Evolutionary conservation across 2,888 invertebrate genomes (phyloP), one percentile per base, ranked within the genome.

Genomic region (Agrochola lota): DNA sequence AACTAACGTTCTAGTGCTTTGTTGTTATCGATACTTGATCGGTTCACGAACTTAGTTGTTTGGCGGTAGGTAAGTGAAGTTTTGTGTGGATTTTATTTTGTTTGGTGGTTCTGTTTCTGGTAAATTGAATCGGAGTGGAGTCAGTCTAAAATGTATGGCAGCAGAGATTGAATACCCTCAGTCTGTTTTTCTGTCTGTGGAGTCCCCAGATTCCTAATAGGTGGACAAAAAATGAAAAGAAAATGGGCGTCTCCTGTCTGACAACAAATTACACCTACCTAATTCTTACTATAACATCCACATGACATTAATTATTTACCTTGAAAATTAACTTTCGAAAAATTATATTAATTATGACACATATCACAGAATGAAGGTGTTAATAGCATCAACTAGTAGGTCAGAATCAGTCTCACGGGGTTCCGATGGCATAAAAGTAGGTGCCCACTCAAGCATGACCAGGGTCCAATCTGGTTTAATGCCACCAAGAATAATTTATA

Each of bases 321-420:
- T 85, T 72, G 66, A 46, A 68, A 77, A 68, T 35, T 55, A 77
- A 85, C 81, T 75, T 81, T 77, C 55, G 60, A 62, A 80, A 68
- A 35, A 71, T n/a, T 0, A 3, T n/a, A 80, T 74, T 2, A 46
- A 40, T 80, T 74, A 73, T 80, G 70, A 82, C 70, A 73, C 35
- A 30, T 64, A 66, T 67, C 77, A 82, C n/a, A 30, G 49, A 63
- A 69, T 52, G n/a, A n/a, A 76, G 71, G 66, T 73, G 64, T 73
- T 70, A 59, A 43, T 67, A 8, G 46, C 26, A 71, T 46, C 35
- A 52, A 66, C 40, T 49, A 74, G 74, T 80, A 62, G 88, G 85
- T 86, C 87, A 87, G 67, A 71, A 63, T 1, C 30, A 43, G 62
- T 87, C 87, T 69, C 87, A 88, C 87, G 87, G 77, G 85, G 79